Conservation (phyloP, 2,113 vertebrate genomes). For the Mus musculus region GRCm39 chrX:111585501-111586000, state of each 20-base stretch:
- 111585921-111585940: not conserved
- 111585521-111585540: not conserved
- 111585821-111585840: not conserved
- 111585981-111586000: constrained; percentile 8
- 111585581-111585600: not conserved
- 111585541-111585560: no score
- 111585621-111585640: not conserved
- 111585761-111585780: not conserved
- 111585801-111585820: not conserved
- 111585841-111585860: not conserved
- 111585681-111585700: not conserved
- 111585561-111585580: not conserved
- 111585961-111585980: constrained; percentile 52
- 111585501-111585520: not conserved
- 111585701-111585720: not conserved
- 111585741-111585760: not conserved
- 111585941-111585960: constrained; percentile 43
- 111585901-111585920: not conserved
- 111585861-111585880: not conserved
- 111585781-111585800: not conserved
- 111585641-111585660: not conserved
- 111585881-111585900: not conserved
- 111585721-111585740: not conserved
- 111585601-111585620: not conserved
- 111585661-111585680: not conserved